phyloP scores from a whole-genome alignment of 2,113 vertebrate genomes.

The Phalacrocorax brasilianus region DNA sequence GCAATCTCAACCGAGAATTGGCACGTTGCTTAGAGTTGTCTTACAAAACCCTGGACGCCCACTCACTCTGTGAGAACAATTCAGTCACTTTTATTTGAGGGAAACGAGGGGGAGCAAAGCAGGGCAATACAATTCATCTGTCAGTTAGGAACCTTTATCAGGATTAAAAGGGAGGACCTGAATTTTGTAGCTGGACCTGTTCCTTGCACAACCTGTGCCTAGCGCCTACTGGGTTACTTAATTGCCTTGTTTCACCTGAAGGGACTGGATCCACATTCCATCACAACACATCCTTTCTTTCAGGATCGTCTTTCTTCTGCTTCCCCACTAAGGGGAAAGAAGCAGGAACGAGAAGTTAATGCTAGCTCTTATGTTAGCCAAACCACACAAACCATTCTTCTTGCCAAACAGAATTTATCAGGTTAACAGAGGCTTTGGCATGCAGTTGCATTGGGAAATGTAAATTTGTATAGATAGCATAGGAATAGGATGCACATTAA shows the following conservation, averaged over 20 bases:
- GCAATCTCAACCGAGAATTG: neutral
- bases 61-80: neutral
- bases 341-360: neutral
- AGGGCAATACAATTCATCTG: neutral
- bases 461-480: neutral
- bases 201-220: conserved; percentile 10
- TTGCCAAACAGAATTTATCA: neutral
- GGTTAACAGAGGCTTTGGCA: neutral
- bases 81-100: neutral
- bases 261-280: neutral
- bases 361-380: neutral
- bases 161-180: conserved; percentile 44
- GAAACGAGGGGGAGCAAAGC: conserved; percentile 14
- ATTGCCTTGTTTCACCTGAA: neutral
- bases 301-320: neutral
- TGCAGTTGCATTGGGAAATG: neutral
- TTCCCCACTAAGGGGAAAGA: neutral
- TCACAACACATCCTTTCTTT: neutral
- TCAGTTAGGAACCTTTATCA: neutral
- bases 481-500: neutral
- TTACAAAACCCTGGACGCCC: conserved; percentile 4
- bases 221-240: neutral
- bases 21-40: neutral
- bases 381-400: neutral
- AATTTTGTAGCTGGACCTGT: neutral